Evolutionary conservation across 1,140 invertebrate genomes (phyloP).

Genomic region (Catajapyx aquilonaris): DNA sequence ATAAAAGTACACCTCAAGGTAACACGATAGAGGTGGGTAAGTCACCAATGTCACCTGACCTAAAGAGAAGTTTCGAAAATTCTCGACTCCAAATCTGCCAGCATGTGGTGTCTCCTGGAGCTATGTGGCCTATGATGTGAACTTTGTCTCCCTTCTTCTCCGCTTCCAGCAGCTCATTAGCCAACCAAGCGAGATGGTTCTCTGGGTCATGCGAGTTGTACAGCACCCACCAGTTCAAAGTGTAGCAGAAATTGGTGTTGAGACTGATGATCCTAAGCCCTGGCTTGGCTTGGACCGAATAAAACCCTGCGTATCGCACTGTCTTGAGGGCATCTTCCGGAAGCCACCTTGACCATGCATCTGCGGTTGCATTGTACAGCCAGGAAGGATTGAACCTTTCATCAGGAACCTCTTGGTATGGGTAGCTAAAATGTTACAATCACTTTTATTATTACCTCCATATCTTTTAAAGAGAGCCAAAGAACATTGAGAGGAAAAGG

Average conservation of each 20-base stretch:
- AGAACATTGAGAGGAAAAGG: conserved; percentile 21
- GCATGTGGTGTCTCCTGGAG: conserved; percentile 33
- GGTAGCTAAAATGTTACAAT: too few species aligned
- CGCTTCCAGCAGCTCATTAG: conserved; percentile 28
- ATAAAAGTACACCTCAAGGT: not conserved
- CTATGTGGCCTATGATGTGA: conserved; percentile 43
- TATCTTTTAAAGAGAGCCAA: too few species aligned
- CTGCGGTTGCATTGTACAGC: conserved; percentile 19
- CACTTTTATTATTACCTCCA: not conserved
- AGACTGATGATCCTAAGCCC: conserved; percentile 29
- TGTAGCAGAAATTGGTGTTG: conserved; percentile 30
- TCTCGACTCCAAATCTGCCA: conserved; percentile 24
- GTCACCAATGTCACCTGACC: too few species aligned
- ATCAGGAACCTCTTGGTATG: too few species aligned
- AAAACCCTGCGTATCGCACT: conserved; percentile 26
- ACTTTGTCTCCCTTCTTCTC: conserved; percentile 33
- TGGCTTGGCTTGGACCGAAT: conserved; percentile 23
- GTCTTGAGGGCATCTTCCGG: conserved; percentile 16
- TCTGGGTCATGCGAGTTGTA: conserved; percentile 36
- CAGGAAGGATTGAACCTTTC: conserved; percentile 14
- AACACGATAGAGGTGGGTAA: conserved; percentile 11
- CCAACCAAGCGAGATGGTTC: conserved; percentile 35
- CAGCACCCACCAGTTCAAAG: conserved; percentile 32
- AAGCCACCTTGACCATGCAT: conserved; percentile 21
- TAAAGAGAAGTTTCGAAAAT: conserved; percentile 18